These are phyloP conservation scores for Catostomus latipinnis DNA, from an alignment of 2,797 vertebrate genomes.

Conservation along the genomic window DNA sequence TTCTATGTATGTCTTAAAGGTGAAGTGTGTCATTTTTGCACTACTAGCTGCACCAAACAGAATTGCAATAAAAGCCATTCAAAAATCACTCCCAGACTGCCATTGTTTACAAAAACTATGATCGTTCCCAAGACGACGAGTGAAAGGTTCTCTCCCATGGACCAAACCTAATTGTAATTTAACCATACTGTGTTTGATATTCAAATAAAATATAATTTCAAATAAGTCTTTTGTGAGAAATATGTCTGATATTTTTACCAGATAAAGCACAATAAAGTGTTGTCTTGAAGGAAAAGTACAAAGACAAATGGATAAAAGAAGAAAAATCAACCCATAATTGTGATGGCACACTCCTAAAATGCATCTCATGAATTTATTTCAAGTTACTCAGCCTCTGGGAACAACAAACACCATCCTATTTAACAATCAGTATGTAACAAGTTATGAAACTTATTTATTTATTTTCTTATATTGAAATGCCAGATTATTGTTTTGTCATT, in stretches of 20 bases:
- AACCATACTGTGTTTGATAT: neutral
- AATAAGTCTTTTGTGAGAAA: neutral
- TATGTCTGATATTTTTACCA: neutral
- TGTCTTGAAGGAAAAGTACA: neutral
- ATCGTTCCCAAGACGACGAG: no score
- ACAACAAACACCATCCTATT: constrained; percentile 9
- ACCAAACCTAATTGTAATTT: neutral
- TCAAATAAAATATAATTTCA: no score
- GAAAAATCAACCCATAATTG: neutral
- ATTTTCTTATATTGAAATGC: constrained; percentile 23
- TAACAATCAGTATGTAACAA: neutral
- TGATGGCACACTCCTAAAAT: neutral
- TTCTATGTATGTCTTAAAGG: no score
- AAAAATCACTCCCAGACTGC: no score
- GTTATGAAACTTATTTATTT: neutral
- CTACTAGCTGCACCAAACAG: no score
- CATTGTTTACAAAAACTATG: no score
- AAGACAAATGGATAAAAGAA: neutral
- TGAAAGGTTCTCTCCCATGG: neutral
- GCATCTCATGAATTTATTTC: constrained; percentile 1
- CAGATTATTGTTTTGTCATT: constrained; percentile 28
- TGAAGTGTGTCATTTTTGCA: no score
- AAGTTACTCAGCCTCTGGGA: neutral
- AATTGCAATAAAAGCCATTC: no score
- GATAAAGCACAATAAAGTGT: neutral